Evolutionary conservation across 2,113 vertebrate species (phyloP), one percentile per base, ranked within the genome.

Genomic region (Echinops telfairi): DNA sequence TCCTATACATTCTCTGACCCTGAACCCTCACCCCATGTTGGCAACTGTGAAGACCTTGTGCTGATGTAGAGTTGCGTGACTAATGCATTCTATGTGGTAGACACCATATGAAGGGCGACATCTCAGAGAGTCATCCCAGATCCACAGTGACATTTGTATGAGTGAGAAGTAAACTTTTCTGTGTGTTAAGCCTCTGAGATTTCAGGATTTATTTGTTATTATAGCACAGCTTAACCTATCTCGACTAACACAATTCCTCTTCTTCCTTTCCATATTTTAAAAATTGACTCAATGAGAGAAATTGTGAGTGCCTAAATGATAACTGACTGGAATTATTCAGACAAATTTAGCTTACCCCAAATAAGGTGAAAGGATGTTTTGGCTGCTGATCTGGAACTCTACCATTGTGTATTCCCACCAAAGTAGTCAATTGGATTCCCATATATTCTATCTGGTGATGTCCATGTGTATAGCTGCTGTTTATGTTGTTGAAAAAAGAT

Each of bases 131-230:
- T 60, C 62, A 70, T 19, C 29, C 25, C 62, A 78, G 73, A 25
- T 29, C 57, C 71, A 62, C 22, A 47, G 31, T 89, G 73, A 1
- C n/a, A 85, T 27, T 38, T 79, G 23, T 71, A 40, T 31, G 53
- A 85, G 20, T 27, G 64, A 64, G 9, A 80, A 38, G 19, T 47
- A 64, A 29, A 64, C 71, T 53, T 73, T 53, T 73, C 79, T 78
- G n/a, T 38, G 10, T 73, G 70, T 73, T 80, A 85, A 80, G 19
- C 19, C 9, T 73, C 25, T 80, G 38, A 38, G 38, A 85, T 64
- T 73, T 93, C n/a, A 85, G 17, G 22, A 22, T 90, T 85, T 73
- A 80, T 90, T 86, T 79, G 75, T 89, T 64, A 73, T n/a, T 80
- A n/a, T 22, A 73, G 27, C 38, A 17, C 64, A 22, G n/a, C 11